Base-by-base conservation (phyloP, 2,797 vertebrate species). In the Pitangus sulphuratus region DNA sequence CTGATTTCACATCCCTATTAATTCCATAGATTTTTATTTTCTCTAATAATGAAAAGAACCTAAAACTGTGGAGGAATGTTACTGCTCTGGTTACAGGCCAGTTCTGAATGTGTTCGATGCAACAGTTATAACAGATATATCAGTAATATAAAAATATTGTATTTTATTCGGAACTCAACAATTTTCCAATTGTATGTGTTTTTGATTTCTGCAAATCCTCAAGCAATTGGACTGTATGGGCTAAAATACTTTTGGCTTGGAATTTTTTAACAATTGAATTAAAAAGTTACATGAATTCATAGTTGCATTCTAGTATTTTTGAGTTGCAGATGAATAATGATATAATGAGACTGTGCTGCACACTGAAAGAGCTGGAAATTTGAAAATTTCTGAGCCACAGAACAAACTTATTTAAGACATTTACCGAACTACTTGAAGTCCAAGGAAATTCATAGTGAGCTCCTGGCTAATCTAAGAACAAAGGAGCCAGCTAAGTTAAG, bases 381-480 rank as follows among this genome's bases (percentile, higher is more conserved):
- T 84, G 44, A 76, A 50, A 79, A 57, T 85, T 89, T 35, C 30
- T 56, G 40, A 37, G 56, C 21, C 42, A 33, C 33, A 82, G 13
- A 68, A 71, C 28, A 81, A n/a, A 44, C 2, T 15, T 47, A 79
- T 57, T 45, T 62, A 66, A 86, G 25, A 71, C 28, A 37, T 72
- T 72, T 91, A 13, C 15, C 89, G 70, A 74, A 84, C 30, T 53
- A 15, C 12, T 39, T 74, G 53, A 91, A 79, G 48, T 81, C 28
- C 28, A 53, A 80, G 48, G 35, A 93, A 95, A 89, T 69, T 83
- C 20, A 42, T 51, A 1, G 0, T 56, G 69, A 86, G 35, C 8
- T 93, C 20, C 39, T 84, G 56, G 45, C 33, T 94, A 87, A 90
- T 88, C 26, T 84, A 82, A 77, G 87, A 89, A 87, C 40, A 95